Conservation (phyloP, 2,797 vertebrate species). For the Sphaeramia orbicularis region DNA sequence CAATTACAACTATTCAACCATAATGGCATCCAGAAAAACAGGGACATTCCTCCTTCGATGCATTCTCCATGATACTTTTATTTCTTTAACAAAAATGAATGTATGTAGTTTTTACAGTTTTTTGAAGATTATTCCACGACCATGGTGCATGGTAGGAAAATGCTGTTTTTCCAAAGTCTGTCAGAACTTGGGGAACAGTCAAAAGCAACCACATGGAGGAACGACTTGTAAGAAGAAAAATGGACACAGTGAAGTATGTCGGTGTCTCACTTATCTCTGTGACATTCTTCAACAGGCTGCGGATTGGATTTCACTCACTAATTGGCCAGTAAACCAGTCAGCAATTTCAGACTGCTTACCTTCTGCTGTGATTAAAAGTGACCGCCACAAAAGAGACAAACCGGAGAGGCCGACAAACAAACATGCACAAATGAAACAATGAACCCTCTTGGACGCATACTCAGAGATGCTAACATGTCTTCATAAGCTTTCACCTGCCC, state of each 20-base stretch:
- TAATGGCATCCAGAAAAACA: too few relatives aligned
- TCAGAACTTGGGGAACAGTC: too few relatives aligned
- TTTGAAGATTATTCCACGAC: too few relatives aligned
- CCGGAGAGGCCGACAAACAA: slow-evolving; percentile 11
- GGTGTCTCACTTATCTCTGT: slow-evolving; percentile 26
- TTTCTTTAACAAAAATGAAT: too few relatives aligned
- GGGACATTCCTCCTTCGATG: too few relatives aligned
- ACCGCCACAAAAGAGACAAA: slow-evolving; percentile 4
- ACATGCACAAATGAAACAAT: neutral
- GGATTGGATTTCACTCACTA: slow-evolving; percentile 27
- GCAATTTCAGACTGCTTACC: slow-evolving; percentile 41
- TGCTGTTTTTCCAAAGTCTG: too few relatives aligned
- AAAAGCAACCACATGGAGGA: too few relatives aligned
- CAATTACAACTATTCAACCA: too few relatives aligned
- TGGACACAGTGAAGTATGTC: slow-evolving; percentile 25
- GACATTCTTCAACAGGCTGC: slow-evolving; percentile 37
- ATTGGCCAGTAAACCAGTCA: slow-evolving; percentile 50
- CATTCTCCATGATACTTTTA: too few relatives aligned
- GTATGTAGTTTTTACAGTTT: too few relatives aligned
- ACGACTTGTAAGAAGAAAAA: slow-evolving; percentile 20
- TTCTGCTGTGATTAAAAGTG: slow-evolving; percentile 47
- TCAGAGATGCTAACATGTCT: slow-evolving; percentile 36
- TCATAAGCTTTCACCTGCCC: neutral
- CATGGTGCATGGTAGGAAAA: too few relatives aligned
- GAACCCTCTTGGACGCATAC: slow-evolving; percentile 29